Conservation (phyloP, 2,888 invertebrate species). For the Serrognathus titanus region DNA sequence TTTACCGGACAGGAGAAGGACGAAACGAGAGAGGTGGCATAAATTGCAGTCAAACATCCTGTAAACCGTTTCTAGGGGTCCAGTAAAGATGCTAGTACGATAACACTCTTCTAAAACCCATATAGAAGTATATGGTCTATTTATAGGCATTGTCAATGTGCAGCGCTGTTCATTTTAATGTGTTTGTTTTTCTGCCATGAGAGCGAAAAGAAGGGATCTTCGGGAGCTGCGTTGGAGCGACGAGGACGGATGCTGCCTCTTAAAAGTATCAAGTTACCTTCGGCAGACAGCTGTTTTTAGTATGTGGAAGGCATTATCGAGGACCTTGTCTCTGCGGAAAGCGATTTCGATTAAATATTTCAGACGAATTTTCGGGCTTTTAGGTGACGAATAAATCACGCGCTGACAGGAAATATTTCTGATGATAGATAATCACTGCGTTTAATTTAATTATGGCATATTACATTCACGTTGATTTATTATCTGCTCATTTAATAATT, state of each 20-base stretch:
- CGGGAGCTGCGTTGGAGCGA: slow-evolving; percentile 24
- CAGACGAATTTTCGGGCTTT: slow-evolving; percentile 11
- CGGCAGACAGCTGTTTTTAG: slow-evolving; percentile 51
- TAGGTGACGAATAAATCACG: slow-evolving; percentile 12
- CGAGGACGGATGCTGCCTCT: slow-evolving; percentile 41
- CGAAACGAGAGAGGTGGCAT: slow-evolving; percentile 3
- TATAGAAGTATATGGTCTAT: slow-evolving; percentile 49
- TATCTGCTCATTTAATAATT: too few relatives aligned
- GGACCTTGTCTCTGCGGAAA: slow-evolving; percentile 15
- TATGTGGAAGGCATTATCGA: slow-evolving; percentile 38
- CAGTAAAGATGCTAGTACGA: slow-evolving; percentile 29
- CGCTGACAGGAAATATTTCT: slow-evolving; percentile 10
- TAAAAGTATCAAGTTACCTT: slow-evolving; percentile 51
- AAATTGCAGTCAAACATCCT: slow-evolving; percentile 26
- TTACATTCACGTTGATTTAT: not conserved
- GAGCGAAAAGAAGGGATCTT: slow-evolving; percentile 33
- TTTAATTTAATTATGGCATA: slow-evolving; percentile 1
- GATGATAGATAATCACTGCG: slow-evolving; percentile 7
- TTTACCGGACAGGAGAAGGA: slow-evolving; percentile 6
- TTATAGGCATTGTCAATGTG: slow-evolving; percentile 52
- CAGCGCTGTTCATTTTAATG: slow-evolving; percentile 52
- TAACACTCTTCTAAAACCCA: slow-evolving; percentile 38
- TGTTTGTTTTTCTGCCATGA: slow-evolving; percentile 50
- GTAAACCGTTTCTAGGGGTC: slow-evolving; percentile 31
- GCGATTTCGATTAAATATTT: slow-evolving; percentile 10